phyloP scores from a whole-genome alignment of 35 echinoderm and acorn worm species.

The Anneissia japonica region DNA sequence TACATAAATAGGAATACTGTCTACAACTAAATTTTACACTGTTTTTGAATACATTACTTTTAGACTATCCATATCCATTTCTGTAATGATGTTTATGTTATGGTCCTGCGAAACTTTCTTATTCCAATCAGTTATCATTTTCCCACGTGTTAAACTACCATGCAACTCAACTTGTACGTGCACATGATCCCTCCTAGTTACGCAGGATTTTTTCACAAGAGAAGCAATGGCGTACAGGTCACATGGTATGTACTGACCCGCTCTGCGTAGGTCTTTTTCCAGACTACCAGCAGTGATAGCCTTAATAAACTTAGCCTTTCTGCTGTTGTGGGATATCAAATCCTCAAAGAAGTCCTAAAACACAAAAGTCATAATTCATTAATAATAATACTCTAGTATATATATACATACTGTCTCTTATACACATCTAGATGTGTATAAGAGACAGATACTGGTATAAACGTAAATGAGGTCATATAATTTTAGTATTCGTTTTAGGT shows the following conservation, averaged over 20 bases:
- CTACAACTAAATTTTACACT: too few relatives aligned
- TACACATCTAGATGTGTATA: too few relatives aligned
- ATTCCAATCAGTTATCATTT: conserved; percentile 4
- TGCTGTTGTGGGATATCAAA: not conserved
- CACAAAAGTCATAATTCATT: too few relatives aligned
- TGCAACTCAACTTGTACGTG: not conserved
- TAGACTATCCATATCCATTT: not conserved
- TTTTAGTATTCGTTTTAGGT: too few relatives aligned
- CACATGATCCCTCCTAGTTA: not conserved
- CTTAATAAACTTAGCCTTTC: not conserved
- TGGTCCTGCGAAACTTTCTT: not conserved
- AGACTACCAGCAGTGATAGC: not conserved
- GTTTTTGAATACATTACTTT: not conserved
- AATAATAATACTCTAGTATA: too few relatives aligned
- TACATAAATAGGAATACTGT: too few relatives aligned
- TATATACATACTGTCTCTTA: too few relatives aligned
- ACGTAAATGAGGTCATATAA: too few relatives aligned
- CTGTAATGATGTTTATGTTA: not conserved
- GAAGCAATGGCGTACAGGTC: not conserved
- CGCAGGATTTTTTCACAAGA: not conserved
- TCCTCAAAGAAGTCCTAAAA: not conserved
- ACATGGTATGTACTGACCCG: not conserved
- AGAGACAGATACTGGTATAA: too few relatives aligned
- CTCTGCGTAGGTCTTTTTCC: not conserved
- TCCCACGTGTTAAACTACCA: not conserved